Evolutionary conservation across 2,888 invertebrate species (phyloP).

Genomic region (Aporophyla lueneburgensis): DNA sequence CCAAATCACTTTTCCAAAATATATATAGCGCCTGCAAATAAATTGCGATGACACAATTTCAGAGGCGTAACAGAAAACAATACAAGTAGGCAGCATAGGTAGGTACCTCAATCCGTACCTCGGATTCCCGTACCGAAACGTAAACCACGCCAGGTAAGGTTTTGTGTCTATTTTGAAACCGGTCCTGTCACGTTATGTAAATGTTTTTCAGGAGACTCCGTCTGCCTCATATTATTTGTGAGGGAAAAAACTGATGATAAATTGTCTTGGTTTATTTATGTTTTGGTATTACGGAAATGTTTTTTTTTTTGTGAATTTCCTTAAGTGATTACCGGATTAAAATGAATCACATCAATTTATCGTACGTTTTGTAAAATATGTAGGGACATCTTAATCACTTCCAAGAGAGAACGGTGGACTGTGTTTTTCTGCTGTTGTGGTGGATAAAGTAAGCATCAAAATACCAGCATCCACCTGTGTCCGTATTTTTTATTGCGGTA

Average conservation of each 20-base stretch:
- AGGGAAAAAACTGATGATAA: conserved; percentile 45
- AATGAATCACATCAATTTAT: background rate
- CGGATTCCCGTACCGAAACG: background rate
- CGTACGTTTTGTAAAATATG: background rate
- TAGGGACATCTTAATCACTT: background rate
- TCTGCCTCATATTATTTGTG: conserved; percentile 28
- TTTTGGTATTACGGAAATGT: conserved; percentile 3
- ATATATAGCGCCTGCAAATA: conserved; percentile 3
- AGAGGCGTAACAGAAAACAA: conserved; percentile 19
- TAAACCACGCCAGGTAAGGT: conserved; percentile 34
- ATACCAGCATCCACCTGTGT: no score
- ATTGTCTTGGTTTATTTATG: conserved; percentile 44
- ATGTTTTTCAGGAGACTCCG: conserved; percentile 40
- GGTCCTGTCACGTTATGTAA: conserved; percentile 12
- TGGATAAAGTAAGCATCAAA: background rate
- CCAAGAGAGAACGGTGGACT: no score
- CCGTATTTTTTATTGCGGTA: no score
- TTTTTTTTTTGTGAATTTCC: conserved; percentile 37
- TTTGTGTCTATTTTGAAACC: conserved; percentile 21
- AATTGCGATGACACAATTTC: conserved; percentile 13
- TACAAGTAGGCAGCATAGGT: background rate
- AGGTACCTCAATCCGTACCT: background rate
- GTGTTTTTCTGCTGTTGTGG: background rate
- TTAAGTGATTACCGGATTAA: conserved; percentile 24
- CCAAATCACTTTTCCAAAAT: conserved; percentile 16